These are phyloP conservation scores for Tamias sibiricus DNA, from an alignment of 2,113 vertebrate genomes.

Conservation along the genomic window DNA sequence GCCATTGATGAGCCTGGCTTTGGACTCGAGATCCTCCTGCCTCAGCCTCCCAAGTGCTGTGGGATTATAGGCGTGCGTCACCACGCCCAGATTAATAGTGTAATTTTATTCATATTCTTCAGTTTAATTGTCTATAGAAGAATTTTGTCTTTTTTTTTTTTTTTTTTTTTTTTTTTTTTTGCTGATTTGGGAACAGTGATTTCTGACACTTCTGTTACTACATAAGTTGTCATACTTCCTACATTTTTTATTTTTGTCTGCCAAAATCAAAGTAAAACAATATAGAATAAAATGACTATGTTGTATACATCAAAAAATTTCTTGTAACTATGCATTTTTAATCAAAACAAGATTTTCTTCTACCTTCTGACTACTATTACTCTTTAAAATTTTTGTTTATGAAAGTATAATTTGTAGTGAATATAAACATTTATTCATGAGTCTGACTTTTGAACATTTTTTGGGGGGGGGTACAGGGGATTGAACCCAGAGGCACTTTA, in stretches of 20 bases:
- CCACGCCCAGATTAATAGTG: no score
- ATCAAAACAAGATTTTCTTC: slow-evolving; percentile 27
- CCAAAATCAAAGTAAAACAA: not conserved
- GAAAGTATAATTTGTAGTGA: slow-evolving; percentile 33
- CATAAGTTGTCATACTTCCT: not conserved
- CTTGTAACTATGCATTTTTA: slow-evolving; percentile 34
- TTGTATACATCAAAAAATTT: not conserved
- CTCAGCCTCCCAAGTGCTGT: no score
- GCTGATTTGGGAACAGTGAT: not conserved
- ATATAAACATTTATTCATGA: not conserved
- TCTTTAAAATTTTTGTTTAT: slow-evolving; percentile 34
- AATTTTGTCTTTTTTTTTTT: not conserved
- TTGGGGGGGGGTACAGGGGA: no score
- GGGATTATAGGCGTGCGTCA: no score
- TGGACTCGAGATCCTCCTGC: no score
- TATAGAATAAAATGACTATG: not conserved
- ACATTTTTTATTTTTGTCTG: not conserved
- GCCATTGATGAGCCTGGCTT: no score
- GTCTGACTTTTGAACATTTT: not conserved
- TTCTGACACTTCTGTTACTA: not conserved
- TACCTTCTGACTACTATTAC: not conserved
- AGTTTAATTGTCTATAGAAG: slow-evolving; percentile 28
- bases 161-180: not conserved
- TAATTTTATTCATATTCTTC: no score
- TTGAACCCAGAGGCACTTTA: no score